Percentiles rank a stretch among this genome's conserved stretches.
Evolutionary conservation across 2,797 vertebrate species (phyloP).

Genomic region (Ambastaia sidthimunki): DNA sequence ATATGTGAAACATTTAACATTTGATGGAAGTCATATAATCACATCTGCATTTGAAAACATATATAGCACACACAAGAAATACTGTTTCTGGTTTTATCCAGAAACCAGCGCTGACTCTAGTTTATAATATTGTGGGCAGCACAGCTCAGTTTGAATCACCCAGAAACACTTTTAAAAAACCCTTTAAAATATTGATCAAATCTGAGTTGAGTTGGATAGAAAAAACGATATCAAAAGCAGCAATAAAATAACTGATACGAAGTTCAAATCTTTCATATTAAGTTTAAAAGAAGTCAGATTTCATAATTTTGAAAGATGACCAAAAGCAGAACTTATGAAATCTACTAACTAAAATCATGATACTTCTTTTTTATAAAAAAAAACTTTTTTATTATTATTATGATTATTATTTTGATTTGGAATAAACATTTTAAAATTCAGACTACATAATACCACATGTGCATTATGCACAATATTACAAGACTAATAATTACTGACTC

Average conservation of each 20-base stretch:
- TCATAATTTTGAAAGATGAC: neutral
- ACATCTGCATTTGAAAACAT: neutral
- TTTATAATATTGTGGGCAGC: neutral
- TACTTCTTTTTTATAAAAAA: too few species aligned
- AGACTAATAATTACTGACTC: too few species aligned
- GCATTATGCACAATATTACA: neutral
- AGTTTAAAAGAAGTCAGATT: neutral
- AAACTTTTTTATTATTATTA: too few species aligned
- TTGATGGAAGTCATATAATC: neutral
- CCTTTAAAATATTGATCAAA: constrained; percentile 27
- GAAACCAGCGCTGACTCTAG: neutral
- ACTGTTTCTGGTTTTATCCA: neutral
- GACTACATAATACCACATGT: neutral
- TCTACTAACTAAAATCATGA: neutral
- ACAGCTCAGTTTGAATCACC: neutral
- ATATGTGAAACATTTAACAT: neutral
- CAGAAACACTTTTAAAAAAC: neutral
- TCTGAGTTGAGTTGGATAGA: neutral
- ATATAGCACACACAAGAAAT: neutral
- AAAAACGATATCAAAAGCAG: neutral
- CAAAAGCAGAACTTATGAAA: neutral
- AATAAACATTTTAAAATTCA: neutral
- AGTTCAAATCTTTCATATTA: constrained; percentile 7
- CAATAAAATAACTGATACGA: constrained; percentile 22
- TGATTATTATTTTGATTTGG: neutral